Conservation (phyloP, 2,797 vertebrate species). For the Typhlichthys subterraneus region DNA sequence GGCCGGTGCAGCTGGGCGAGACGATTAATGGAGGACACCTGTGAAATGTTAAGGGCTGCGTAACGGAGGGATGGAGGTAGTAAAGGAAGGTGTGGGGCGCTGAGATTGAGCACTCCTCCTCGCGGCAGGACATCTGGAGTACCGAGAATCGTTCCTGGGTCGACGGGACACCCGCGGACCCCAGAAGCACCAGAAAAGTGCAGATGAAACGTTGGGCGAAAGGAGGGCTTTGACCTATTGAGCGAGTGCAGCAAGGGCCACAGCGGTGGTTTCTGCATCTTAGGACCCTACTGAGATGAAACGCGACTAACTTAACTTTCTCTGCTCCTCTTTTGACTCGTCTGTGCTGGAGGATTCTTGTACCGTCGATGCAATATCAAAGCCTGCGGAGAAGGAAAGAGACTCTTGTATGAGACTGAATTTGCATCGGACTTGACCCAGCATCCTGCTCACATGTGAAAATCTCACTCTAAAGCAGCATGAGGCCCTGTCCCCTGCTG, state of each 20-base stretch:
- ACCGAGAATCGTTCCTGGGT: slow-evolving; percentile 53
- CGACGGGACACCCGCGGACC: slow-evolving; percentile 43
- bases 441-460: slow-evolving; percentile 68
- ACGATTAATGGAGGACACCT: slow-evolving; percentile 48
- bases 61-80: slow-evolving; percentile 49
- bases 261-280: slow-evolving; percentile 49
- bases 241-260: slow-evolving; percentile 44
- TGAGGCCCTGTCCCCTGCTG: slow-evolving; percentile 57
- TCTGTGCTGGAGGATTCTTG: slow-evolving; percentile 23
- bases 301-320: slow-evolving; percentile 39
- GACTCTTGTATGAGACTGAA: slow-evolving; percentile 28
- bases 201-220: background rate
- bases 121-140: slow-evolving; percentile 46
- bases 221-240: background rate
- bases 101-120: slow-evolving; percentile 34
- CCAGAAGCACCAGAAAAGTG: slow-evolving; percentile 14
- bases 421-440: slow-evolving; percentile 62
- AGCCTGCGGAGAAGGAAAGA: slow-evolving; percentile 28
- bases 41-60: slow-evolving; percentile 52
- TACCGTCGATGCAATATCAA: slow-evolving; percentile 30
- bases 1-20: slow-evolving; percentile 58
- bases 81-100: slow-evolving; percentile 16
- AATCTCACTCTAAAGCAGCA: slow-evolving; percentile 63
- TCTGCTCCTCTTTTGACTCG: slow-evolving; percentile 31
- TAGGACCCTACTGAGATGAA: slow-evolving; percentile 47